Base-by-base conservation (phyloP, 2,113 vertebrate genomes). In the Corynorhinus townsendii region DNA sequence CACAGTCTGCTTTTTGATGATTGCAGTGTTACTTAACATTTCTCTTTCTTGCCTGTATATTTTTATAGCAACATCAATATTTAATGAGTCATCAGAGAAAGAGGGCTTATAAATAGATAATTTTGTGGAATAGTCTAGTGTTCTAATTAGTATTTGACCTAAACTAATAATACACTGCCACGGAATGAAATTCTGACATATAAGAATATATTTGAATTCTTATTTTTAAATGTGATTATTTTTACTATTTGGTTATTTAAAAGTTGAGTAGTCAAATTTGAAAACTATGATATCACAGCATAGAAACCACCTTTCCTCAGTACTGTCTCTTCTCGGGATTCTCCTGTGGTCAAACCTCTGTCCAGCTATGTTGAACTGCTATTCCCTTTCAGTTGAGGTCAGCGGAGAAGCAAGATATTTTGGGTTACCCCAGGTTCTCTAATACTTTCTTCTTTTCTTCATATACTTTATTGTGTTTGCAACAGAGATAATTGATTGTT, bases 181-280 rank as follows among this genome's bases (percentile, higher is more conserved):
- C 9, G n/a, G 86, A 86, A 87, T 45, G 4, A 59, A 79, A 35
- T 89, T 59, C 22, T 79, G 77, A 28, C 3, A 64, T 80, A 35
- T 30, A 62, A 86, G 62, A 90, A 66, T 81, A 54, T 33, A 89
- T 77, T 73, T 66, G 28, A 83, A 71, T 66, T 76, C 14, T 71
- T 95, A 35, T 72, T 93, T 95, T 86, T 45, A 93, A 91, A 28
- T 35, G 7, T 73, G 83, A 79, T 64, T 59, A 3, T 92, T 92
- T 43, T 49, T 86, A 40, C 16, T 68, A 7, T 35, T 45, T 93
- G 47, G 28, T 73, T 59, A 52, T 28, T 66, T 84, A 47, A 94
- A 92, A 75, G n/a, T 5, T 38, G 38, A 92, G 22, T 22, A 38
- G 20, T 92, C 9, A 20, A 45, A 77, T 72, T 77, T 56, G 30